phyloP scores from a whole-genome alignment of 1,140 invertebrate genomes.

The Dendroctonus valens region DNA sequence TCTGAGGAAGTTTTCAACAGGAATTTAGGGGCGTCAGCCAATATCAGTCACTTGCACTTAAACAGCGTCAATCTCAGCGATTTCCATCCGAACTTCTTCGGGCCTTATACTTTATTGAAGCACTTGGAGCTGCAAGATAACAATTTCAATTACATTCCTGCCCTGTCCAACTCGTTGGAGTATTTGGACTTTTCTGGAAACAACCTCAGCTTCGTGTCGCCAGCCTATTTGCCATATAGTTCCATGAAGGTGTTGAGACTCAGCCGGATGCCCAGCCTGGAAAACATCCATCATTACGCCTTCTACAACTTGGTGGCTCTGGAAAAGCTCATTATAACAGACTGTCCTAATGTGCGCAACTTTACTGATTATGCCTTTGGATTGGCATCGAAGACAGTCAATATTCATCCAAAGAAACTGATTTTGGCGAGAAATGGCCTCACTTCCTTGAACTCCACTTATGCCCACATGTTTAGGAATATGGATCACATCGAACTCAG shows the following conservation, averaged over 20 bases:
- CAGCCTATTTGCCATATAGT: constrained; percentile 42
- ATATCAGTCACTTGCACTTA: constrained; percentile 38
- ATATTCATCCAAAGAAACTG: constrained; percentile 37
- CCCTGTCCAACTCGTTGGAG: constrained; percentile 37
- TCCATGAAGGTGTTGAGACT: constrained; percentile 42
- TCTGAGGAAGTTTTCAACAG: constrained; percentile 25
- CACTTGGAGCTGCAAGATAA: constrained; percentile 44
- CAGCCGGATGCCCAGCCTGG: constrained; percentile 42
- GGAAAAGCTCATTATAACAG: constrained; percentile 42
- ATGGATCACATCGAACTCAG: constrained; percentile 43
- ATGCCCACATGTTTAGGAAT: constrained; percentile 41
- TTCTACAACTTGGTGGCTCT: constrained; percentile 46
- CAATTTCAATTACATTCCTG: constrained; percentile 38
- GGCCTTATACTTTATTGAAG: constrained; percentile 32
- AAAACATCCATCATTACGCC: constrained; percentile 43
- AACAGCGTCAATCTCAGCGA: constrained; percentile 39
- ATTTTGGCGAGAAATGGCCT: constrained; percentile 44
- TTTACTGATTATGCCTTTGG: constrained; percentile 47
- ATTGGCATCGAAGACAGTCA: constrained; percentile 35
- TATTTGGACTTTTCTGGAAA: constrained; percentile 48
- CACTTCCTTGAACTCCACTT: constrained; percentile 42
- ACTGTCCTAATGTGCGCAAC: constrained; percentile 41
- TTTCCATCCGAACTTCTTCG: constrained; percentile 38
- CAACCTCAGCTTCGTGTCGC: constrained; percentile 38
- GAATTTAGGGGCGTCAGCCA: constrained; percentile 34